Evolutionary conservation across 2,888 invertebrate genomes (phyloP).

Genomic region (Nowickia ferox): DNA sequence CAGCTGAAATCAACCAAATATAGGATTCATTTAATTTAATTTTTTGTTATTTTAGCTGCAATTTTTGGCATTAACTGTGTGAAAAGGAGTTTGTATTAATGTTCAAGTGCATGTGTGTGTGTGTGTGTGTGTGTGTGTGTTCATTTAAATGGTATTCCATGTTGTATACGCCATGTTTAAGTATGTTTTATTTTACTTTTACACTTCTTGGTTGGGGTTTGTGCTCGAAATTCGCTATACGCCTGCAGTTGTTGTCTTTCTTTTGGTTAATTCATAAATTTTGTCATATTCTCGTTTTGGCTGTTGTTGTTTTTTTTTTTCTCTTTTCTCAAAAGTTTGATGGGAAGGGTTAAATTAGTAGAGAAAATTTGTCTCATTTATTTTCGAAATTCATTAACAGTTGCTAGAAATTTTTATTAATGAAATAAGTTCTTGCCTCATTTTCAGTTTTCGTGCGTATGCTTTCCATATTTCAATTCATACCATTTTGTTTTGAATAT

Average conservation of each 20-base stretch:
- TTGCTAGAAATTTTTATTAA: slow-evolving; percentile 64
- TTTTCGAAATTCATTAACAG: slow-evolving; percentile 71
- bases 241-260: slow-evolving; percentile 68
- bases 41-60: slow-evolving; percentile 1
- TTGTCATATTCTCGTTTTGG: slow-evolving; percentile 63
- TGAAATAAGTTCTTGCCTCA: slow-evolving; percentile 58
- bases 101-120: background rate
- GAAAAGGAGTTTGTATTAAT: slow-evolving; percentile 18
- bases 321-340: slow-evolving; percentile 24
- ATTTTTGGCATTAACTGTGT: slow-evolving; percentile 13
- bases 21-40: slow-evolving; percentile 68
- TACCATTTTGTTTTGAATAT: slow-evolving; percentile 11
- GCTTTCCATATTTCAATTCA: slow-evolving; percentile 60
- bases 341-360: slow-evolving; percentile 65
- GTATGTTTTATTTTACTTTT: slow-evolving; percentile 33
- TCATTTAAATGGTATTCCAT: slow-evolving; percentile 44
- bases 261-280: slow-evolving; percentile 71
- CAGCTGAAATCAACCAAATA: slow-evolving; percentile 71
- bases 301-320: background rate
- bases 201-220: slow-evolving; percentile 21
- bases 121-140: slow-evolving; percentile 2
- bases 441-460: slow-evolving; percentile 64
- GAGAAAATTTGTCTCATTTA: slow-evolving; percentile 72
- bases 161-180: slow-evolving; percentile 59
- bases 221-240: slow-evolving; percentile 4